Evolutionary conservation across 2,888 invertebrate genomes (phyloP), one percentile per base, ranked within the genome.

Genomic region (Scaptomyza polygonia): DNA sequence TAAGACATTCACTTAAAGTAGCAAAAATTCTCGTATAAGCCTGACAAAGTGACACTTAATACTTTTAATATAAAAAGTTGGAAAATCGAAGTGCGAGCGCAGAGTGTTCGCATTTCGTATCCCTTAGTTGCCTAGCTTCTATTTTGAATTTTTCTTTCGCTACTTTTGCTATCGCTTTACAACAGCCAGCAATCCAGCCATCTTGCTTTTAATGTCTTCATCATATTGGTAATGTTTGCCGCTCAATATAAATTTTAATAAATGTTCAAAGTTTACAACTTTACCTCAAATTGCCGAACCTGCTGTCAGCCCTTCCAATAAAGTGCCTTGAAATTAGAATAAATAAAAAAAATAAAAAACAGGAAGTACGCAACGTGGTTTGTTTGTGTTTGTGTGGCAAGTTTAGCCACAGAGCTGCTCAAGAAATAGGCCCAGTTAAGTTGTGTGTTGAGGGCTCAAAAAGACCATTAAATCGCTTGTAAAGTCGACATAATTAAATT

Each of bases 401-500:
- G 39, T 11, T 57, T 67, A 72, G 68, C 67, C 57, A 39, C 54
- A 36, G 34, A 40, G 21, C 27, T 54, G 39, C 43, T 34, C 1
- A 25, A 40, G 11, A 32, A 18, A 43, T 29, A 58, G 52, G 42
- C 25, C 36, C 51, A 54, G 25, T 32, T 48, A 32, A 48, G 47
- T 48, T 47, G 30, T 47, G 30, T 5, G 47, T 51, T 51, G 34
- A 21, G 51, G 30, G 25, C 34, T 34, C 8, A 21, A 2, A 48
- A 43, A 48, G 52, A 25, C 36, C 64, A 63, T 69, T 52, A 78
- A 84, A 74, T 78, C 57, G 70, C 56, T 63, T 59, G 66, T 66
- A 66, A 75, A 67, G 70, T 68, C 67, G 85, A 65, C 67, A 65
- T 81, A 81, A 81, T 80, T 85, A 71, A 79, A 80, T 85, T 82